These are phyloP conservation scores for Steatornis caripensis DNA, from an alignment of 2,113 vertebrate genomes.

Conservation along the genomic window DNA sequence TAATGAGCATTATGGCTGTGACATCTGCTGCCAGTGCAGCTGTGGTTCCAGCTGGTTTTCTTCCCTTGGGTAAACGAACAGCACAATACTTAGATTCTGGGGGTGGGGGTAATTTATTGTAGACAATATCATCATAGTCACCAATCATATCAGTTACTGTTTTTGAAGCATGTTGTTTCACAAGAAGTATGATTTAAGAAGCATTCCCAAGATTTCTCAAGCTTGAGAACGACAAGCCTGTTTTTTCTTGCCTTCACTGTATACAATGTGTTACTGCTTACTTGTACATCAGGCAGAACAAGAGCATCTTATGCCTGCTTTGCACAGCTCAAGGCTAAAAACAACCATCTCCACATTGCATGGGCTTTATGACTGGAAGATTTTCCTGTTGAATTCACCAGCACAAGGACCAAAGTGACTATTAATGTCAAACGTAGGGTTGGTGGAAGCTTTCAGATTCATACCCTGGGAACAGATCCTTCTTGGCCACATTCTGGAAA, in stretches of 20 bases:
- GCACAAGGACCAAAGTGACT: background rate
- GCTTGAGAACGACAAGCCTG: background rate
- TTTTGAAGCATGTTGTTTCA: background rate
- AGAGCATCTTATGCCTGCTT: background rate
- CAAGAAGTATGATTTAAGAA: background rate
- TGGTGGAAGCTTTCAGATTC: background rate
- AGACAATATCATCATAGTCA: background rate
- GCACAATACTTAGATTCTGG: background rate
- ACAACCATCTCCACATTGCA: background rate
- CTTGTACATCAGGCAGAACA: background rate
- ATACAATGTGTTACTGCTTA: background rate
- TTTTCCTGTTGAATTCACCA: background rate
- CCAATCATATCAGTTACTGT: background rate
- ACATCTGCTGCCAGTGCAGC: constrained; percentile 9
- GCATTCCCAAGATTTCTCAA: background rate
- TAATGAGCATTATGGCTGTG: background rate
- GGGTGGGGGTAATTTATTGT: background rate
- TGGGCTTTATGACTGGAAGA: background rate
- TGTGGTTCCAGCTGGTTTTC: constrained; percentile 3
- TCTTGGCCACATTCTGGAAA: background rate
- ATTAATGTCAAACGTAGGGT: background rate
- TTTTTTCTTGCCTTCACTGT: background rate
- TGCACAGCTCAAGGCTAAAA: background rate
- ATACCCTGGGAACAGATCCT: background rate
- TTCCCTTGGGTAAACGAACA: background rate